Evolutionary conservation across 2,113 vertebrate genomes (phyloP), one percentile per base, ranked within the genome.

Genomic region (Mus spicilegus): DNA sequence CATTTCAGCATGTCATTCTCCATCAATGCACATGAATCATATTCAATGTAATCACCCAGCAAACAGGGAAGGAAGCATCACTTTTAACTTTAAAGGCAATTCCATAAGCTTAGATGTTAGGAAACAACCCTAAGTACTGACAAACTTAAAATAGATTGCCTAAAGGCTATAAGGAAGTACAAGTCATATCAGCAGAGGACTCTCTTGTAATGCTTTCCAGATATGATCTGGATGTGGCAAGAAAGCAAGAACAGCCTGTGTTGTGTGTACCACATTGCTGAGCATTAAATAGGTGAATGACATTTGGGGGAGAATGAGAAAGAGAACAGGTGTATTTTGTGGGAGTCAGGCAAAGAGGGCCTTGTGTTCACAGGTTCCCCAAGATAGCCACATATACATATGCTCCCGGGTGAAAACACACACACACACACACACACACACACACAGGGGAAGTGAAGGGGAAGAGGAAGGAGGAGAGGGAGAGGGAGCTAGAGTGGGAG

Each of bases 61-160:
- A 36, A 42, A 3, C 46, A n/a, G 7, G 4, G 9, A 2, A 69
- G 5, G 26, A 14, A n/a, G 70, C 24, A 49, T 26, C 12, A 36
- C 80, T 92, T 87, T 90, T 58, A n/a, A 95, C 12, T 58, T 93
- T 72, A 72, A 93, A 89, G 9, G n/a, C 42, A 22, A 26, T 7
- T 78, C 94, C n/a, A 49, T 75, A 87, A 67, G 13, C 56, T 77
- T 90, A 90, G 7, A 69, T 89, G 49, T 26, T 56, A 39, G 33
- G 63, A n/a, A 87, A 70, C 49, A 70, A 70, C 20, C 12, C 20
- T 26, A 87, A 70, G 65, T 51, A 70, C 7, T 36, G 89, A 58
- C 24, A 65, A 33, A 87, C 33, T 61, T 61, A 78, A 92, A 87
- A 81, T 17, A 86, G 30, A 69, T 13, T 30, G 63, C 84, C 61